Conservation (phyloP, 2,113 vertebrate genomes). For the Peucedramus taeniatus region DNA sequence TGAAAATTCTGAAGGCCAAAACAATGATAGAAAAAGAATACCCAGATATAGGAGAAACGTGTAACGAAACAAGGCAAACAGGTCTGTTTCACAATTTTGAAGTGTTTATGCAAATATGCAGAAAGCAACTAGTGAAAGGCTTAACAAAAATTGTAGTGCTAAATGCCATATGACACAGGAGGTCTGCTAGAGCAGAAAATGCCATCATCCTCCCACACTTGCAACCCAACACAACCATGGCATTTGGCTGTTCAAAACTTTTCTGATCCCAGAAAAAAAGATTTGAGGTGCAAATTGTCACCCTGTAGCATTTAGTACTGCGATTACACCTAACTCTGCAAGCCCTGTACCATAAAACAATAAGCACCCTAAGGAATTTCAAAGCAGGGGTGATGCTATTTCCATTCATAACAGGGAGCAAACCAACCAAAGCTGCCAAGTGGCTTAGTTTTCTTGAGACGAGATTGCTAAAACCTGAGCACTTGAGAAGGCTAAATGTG, state of each 20-base stretch:
- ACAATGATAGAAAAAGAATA: neutral
- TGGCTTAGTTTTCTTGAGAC: neutral
- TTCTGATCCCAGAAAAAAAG: neutral
- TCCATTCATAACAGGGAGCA: neutral
- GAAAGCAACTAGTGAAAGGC: neutral
- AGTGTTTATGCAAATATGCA: neutral
- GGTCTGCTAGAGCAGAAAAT: neutral
- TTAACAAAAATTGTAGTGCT: neutral
- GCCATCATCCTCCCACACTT: neutral
- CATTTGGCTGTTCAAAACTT: neutral
- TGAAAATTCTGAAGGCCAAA: neutral
- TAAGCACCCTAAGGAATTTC: neutral
- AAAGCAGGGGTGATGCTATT: neutral
- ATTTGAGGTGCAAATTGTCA: neutral
- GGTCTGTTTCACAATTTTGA: neutral
- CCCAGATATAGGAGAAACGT: neutral
- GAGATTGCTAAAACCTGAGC: neutral
- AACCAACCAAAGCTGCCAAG: neutral
- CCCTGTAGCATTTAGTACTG: neutral
- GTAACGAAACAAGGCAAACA: neutral
- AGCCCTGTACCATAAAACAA: neutral
- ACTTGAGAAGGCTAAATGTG: neutral
- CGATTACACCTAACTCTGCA: neutral
- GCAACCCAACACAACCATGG: neutral
- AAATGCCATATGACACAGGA: neutral